These are phyloP conservation scores for Pseudotriccus pelzelni DNA, from an alignment of 2,797 vertebrate species.

Conservation along the genomic window DNA sequence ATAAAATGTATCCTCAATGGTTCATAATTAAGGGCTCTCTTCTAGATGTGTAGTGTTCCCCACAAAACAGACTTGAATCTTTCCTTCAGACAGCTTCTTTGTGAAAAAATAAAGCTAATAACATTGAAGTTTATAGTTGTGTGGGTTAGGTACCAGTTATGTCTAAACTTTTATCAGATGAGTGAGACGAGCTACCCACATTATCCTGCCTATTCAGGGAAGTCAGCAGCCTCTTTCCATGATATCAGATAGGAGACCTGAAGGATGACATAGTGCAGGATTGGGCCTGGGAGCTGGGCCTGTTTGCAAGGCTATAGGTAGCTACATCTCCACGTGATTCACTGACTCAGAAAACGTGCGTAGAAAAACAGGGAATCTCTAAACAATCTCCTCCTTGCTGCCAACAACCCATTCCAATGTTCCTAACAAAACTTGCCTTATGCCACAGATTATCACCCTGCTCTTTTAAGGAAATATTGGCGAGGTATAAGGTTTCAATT, in stretches of 20 bases:
- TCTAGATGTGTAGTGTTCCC: neutral
- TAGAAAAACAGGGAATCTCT: neutral
- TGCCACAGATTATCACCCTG: neutral
- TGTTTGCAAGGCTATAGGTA: neutral
- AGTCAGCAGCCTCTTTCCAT: neutral
- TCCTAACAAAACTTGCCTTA: no score
- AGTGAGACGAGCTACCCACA: neutral
- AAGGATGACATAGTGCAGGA: neutral
- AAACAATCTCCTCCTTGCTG: neutral
- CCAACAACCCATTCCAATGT: neutral
- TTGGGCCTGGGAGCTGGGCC: fast-evolving
- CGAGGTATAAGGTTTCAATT: neutral
- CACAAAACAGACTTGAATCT: neutral
- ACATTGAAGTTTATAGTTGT: neutral
- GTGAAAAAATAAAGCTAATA: neutral
- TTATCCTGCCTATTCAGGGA: neutral
- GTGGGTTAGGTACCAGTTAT: neutral
- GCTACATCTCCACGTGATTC: neutral
- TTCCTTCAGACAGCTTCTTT: neutral
- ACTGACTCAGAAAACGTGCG: neutral
- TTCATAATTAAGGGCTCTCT: neutral
- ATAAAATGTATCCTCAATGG: neutral
- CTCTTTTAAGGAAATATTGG: neutral
- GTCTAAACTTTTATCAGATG: neutral
- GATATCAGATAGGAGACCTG: fast-evolving